These are phyloP conservation scores for Melitaea cinxia DNA, from an alignment of 1,140 invertebrate species.

Conservation along the genomic window DNA sequence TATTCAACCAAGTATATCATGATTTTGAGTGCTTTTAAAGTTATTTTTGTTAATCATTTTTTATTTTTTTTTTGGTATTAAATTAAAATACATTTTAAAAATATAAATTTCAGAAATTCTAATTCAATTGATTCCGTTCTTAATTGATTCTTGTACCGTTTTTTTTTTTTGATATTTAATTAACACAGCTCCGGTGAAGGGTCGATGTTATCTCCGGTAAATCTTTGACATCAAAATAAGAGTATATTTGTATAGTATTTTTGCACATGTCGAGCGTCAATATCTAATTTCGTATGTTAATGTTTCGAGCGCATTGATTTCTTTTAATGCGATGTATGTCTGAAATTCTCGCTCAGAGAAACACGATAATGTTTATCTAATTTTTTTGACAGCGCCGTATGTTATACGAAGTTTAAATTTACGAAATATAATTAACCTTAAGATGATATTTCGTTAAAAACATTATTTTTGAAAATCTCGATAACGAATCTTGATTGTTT, in stretches of 20 bases:
- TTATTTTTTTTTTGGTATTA: neutral
- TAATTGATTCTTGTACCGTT: neutral
- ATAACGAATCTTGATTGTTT: no score
- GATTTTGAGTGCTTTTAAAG: no score
- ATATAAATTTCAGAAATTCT: no score
- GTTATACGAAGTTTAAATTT: neutral
- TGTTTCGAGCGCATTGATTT: neutral
- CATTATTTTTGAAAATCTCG: no score
- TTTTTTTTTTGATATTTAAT: neutral
- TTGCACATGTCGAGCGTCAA: neutral
- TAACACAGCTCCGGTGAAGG: neutral
- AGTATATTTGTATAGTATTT: neutral
- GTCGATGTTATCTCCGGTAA: neutral
- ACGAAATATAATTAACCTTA: neutral
- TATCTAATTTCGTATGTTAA: constrained; percentile 6
- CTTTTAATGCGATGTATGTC: neutral
- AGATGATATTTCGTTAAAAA: no score
- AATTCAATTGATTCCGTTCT: neutral
- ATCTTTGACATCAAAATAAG: constrained; percentile 1
- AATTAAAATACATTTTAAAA: no score
- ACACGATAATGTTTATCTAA: neutral
- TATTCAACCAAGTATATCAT: no score
- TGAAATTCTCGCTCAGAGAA: neutral
- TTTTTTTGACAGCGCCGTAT: neutral
- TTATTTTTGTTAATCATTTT: neutral